Base-by-base conservation (phyloP, 2,113 vertebrate genomes). In the Ellobius talpinus region DNA sequence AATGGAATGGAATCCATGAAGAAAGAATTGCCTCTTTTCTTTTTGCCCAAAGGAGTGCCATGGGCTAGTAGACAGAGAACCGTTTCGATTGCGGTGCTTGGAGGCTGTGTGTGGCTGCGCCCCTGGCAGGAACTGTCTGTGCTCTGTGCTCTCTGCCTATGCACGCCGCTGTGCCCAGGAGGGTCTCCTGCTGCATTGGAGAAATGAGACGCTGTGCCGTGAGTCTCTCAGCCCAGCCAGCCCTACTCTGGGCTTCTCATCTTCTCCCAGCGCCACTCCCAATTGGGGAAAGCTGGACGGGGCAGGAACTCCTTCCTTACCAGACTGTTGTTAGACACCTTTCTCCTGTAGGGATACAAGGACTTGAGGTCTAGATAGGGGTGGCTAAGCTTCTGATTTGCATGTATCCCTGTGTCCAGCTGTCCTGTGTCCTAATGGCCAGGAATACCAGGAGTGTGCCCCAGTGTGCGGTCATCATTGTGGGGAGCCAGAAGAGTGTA, bases 361-460 rank as follows among this genome's bases (percentile, higher is more conserved):
- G 26, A 47, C 31, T 13, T 14, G 9, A 24, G 14, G 23, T 39
- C 16, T 42, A 6, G n/a, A 63, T 33, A 39, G 12, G 42, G 14
- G 31, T 45, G 66, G 21, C 36, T 23, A 11, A 24, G 17, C 65
- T 50, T 42, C 50, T 96, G 90, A 97, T 47, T 61, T 72, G 45
- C n/a, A 1, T 63, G 11, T 76, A 21, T 94, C 76, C 42, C 73
- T 70, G 13, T 72, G 87, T 36, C 1, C 98, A 99, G 99, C 98
- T 0, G 91, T 98, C 63, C 97, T 97, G 39, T 99, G 99, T 85
- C 96, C 98, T 0, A 98, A 99, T 4, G 99, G 99, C 0, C 99
- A 99, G 97, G 98, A 98, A 92, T 99, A 99, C 97, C 98, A 97
- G 93, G 99, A 99, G 90, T 99, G 99, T 0, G 98, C 98, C 10